Percentiles rank a stretch among this genome's conserved stretches.
Evolutionary conservation across 2,797 vertebrate genomes (phyloP).

Genomic region (Parambassis ranga): DNA sequence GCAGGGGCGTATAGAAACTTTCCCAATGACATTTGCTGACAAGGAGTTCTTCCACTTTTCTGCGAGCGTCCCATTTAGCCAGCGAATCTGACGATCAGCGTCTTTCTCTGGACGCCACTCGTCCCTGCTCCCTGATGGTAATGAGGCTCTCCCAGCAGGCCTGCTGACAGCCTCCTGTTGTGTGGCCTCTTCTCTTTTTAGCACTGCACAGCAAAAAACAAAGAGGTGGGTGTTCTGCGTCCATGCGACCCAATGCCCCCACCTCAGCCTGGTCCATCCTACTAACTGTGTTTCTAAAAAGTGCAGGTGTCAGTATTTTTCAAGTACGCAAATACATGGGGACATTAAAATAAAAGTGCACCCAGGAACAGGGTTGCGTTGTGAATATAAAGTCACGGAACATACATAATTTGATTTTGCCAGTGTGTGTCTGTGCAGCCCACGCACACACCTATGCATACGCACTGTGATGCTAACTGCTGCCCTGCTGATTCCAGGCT

Average conservation of each 20-base stretch:
- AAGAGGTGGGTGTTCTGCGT: slow-evolving; percentile 50
- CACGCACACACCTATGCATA: not conserved
- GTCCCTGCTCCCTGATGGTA: slow-evolving; percentile 53
- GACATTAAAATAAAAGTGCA: slow-evolving; percentile 45
- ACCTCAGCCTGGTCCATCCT: slow-evolving; percentile 30
- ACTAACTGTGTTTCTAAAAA: slow-evolving; percentile 53
- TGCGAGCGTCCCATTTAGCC: slow-evolving; percentile 4
- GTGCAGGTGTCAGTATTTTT: slow-evolving; percentile 43
- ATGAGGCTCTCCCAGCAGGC: slow-evolving; percentile 57
- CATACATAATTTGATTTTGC: slow-evolving; percentile 35
- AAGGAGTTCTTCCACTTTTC: slow-evolving; percentile 7
- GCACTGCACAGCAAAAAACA: slow-evolving; percentile 52
- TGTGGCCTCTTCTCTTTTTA: slow-evolving; percentile 53
- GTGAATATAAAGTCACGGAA: slow-evolving; percentile 48
- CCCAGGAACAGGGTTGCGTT: slow-evolving; percentile 14
- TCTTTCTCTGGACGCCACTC: slow-evolving; percentile 21
- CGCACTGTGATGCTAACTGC: slow-evolving; percentile 30
- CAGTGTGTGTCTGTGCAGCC: slow-evolving; percentile 1
- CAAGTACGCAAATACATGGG: slow-evolving; percentile 39
- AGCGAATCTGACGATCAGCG: slow-evolving; percentile 9
- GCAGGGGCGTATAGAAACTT: not conserved
- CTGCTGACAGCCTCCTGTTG: slow-evolving; percentile 57
- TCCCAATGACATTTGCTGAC: slow-evolving; percentile 27
- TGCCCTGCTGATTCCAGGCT: slow-evolving; percentile 35
- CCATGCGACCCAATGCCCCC: slow-evolving; percentile 29